A percentile compares a stretch with the other conserved stretches of the same genome.
Evolutionary conservation across 2,888 invertebrate species (phyloP).

Genomic region (Rhamphomyia laevipes): DNA sequence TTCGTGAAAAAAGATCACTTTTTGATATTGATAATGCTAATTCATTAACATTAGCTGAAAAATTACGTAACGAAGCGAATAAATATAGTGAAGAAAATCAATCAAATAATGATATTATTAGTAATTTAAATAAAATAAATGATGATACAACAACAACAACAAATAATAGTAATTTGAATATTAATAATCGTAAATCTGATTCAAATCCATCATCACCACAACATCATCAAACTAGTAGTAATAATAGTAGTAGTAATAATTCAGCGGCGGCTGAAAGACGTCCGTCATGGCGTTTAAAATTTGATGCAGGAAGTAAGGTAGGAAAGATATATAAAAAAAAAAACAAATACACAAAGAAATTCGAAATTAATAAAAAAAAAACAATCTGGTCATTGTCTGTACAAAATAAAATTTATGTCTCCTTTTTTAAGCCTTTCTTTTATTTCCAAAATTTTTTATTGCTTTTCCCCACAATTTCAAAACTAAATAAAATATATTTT

Average conservation of each 20-base stretch:
- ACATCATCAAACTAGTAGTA: conserved; percentile 13
- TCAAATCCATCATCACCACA: conserved; percentile 18
- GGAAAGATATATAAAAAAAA: conserved; percentile 7
- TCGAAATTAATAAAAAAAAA: neutral
- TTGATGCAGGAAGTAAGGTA: conserved; percentile 87
- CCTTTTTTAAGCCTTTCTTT: too few species aligned
- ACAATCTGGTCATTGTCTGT: too few species aligned
- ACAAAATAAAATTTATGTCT: too few species aligned
- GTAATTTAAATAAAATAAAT: conserved; percentile 5
- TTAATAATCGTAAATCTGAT: conserved; percentile 8
- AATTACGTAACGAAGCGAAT: conserved; percentile 27
- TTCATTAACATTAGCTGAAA: conserved; percentile 25
- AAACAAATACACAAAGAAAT: conserved; percentile 12
- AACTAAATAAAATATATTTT: too few species aligned
- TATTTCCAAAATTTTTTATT: too few species aligned
- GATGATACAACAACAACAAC: conserved; percentile 3
- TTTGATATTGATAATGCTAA: conserved; percentile 28
- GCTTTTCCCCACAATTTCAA: too few species aligned
- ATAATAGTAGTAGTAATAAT: conserved; percentile 7
- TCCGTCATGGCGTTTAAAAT: conserved; percentile 83
- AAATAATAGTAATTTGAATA: conserved; percentile 4
- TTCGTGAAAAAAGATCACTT: conserved; percentile 35
- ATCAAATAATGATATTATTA: conserved; percentile 8
- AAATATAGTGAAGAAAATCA: conserved; percentile 21
- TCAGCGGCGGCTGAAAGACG: conserved; percentile 51